phyloP scores from a whole-genome alignment of 2,888 invertebrate species.

The Drosophila paramelanica region DNA sequence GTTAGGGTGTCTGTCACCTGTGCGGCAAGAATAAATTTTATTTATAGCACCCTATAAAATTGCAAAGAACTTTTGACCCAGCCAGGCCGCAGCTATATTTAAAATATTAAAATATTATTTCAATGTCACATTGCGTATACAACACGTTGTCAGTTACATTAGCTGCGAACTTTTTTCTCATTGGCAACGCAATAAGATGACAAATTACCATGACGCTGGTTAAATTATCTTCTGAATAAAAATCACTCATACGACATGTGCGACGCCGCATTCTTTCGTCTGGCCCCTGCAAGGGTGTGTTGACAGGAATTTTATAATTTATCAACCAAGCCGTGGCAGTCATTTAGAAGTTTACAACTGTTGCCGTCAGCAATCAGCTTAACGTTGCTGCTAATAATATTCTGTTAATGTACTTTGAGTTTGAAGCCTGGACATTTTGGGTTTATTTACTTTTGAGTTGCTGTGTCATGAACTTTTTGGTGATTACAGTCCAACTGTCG shows the following conservation, averaged over 20 bases:
- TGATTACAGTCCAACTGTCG: slow-evolving; percentile 6
- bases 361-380: slow-evolving; percentile 74
- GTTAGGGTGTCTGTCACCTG: slow-evolving; percentile 48
- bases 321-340: slow-evolving; percentile 60
- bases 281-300: slow-evolving; percentile 7
- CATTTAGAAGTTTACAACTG: slow-evolving; percentile 77
- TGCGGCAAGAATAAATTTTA: slow-evolving; percentile 55
- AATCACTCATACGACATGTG: slow-evolving; percentile 77
- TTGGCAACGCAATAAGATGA: slow-evolving; percentile 54
- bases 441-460: slow-evolving; percentile 38
- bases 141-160: slow-evolving; percentile 20
- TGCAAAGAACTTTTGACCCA: slow-evolving; percentile 35
- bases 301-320: slow-evolving; percentile 60
- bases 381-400: slow-evolving; percentile 62
- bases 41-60: slow-evolving; percentile 45
- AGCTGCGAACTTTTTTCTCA: slow-evolving; percentile 26
- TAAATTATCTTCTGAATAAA: slow-evolving; percentile 79
- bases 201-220: slow-evolving; percentile 77
- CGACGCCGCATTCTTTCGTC: slow-evolving; percentile 26
- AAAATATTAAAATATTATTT: slow-evolving; percentile 40
- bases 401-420: slow-evolving; percentile 64
- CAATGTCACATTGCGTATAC: slow-evolving; percentile 32
- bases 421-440: slow-evolving; percentile 13
- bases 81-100: slow-evolving; percentile 27
- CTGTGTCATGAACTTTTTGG: slow-evolving; percentile 25